Conservation (phyloP, 2,797 vertebrate genomes). For the Amniataba percoides region DNA sequence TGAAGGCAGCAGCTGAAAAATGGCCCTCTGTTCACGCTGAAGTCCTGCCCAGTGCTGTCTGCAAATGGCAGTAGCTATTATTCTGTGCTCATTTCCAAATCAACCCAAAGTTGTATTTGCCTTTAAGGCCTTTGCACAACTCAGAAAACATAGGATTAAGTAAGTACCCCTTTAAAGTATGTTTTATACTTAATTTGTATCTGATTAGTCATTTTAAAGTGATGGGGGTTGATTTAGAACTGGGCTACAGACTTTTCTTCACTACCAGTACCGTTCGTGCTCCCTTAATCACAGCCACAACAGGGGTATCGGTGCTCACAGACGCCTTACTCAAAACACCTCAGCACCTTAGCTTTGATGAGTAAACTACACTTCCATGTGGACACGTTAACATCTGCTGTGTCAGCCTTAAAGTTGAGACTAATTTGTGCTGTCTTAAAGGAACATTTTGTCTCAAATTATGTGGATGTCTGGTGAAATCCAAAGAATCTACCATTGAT, state of each 20-base stretch:
- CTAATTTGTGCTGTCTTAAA: constrained; percentile 41
- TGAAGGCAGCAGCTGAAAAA: constrained; percentile 78
- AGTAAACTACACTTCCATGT: constrained; percentile 44
- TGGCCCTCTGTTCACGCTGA: constrained; percentile 3
- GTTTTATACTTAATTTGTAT: constrained; percentile 25
- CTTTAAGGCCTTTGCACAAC: constrained; percentile 33
- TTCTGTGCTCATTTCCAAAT: constrained; percentile 61
- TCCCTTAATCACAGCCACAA: constrained; percentile 51
- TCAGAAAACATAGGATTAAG: constrained; percentile 27
- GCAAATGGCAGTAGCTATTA: constrained; percentile 23
- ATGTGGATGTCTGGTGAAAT: not conserved
- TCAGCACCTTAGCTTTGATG: constrained; percentile 71
- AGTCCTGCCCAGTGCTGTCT: constrained; percentile 55
- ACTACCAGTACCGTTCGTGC: constrained; percentile 42
- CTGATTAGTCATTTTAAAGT: constrained; percentile 12
- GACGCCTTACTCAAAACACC: constrained; percentile 74
- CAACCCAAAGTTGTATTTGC: constrained; percentile 29
- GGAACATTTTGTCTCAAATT: constrained; percentile 44
- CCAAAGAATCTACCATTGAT: not conserved
- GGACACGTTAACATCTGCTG: constrained; percentile 36
- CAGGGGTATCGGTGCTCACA: constrained; percentile 59
- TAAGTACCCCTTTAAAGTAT: not conserved
- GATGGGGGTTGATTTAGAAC: constrained; percentile 61
- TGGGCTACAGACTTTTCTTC: constrained; percentile 35
- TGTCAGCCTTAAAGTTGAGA: constrained; percentile 56